These are phyloP conservation scores for Cryptocephalus moraei DNA, from an alignment of 2,888 invertebrate species.

Conservation along the genomic window DNA sequence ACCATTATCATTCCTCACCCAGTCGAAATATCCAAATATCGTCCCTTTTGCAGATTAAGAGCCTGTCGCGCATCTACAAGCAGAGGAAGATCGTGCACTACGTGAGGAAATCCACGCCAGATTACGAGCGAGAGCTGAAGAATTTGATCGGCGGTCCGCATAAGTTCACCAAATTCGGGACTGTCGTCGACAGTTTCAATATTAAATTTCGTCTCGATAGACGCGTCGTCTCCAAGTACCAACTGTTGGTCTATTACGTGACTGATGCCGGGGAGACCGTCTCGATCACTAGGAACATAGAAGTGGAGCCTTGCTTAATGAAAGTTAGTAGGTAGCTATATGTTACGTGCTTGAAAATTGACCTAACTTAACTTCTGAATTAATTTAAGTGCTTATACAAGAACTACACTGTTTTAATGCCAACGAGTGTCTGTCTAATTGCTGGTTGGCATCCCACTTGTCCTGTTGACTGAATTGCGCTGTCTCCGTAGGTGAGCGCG, in stretches of 20 bases:
- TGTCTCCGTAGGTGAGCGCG: slow-evolving; percentile 28
- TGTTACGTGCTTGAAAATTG: too few relatives aligned
- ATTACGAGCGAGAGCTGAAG: slow-evolving; percentile 21
- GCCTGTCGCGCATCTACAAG: slow-evolving; percentile 28
- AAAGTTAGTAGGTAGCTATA: slow-evolving; percentile 10
- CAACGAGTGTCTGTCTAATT: too few relatives aligned
- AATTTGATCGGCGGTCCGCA: slow-evolving; percentile 28
- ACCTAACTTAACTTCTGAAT: too few relatives aligned
- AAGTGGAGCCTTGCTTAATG: slow-evolving; percentile 45
- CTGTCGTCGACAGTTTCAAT: slow-evolving; percentile 32
- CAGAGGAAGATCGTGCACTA: slow-evolving; percentile 23
- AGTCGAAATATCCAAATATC: too few relatives aligned
- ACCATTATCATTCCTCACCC: neutral
- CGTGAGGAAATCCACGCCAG: slow-evolving; percentile 20
- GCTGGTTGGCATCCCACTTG: too few relatives aligned
- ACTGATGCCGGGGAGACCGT: slow-evolving; percentile 45
- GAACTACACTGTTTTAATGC: too few relatives aligned
- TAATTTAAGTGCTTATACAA: too few relatives aligned
- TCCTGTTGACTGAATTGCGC: too few relatives aligned
- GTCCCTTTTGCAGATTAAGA: slow-evolving; percentile 31
- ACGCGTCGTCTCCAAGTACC: slow-evolving; percentile 39
- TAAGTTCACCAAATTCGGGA: slow-evolving; percentile 22
- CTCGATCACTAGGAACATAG: slow-evolving; percentile 42
- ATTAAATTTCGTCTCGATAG: slow-evolving; percentile 40
- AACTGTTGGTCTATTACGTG: slow-evolving; percentile 47